Base-by-base conservation (phyloP, 1,140 invertebrate genomes). In the Heliconius hewitsoni region DNA sequence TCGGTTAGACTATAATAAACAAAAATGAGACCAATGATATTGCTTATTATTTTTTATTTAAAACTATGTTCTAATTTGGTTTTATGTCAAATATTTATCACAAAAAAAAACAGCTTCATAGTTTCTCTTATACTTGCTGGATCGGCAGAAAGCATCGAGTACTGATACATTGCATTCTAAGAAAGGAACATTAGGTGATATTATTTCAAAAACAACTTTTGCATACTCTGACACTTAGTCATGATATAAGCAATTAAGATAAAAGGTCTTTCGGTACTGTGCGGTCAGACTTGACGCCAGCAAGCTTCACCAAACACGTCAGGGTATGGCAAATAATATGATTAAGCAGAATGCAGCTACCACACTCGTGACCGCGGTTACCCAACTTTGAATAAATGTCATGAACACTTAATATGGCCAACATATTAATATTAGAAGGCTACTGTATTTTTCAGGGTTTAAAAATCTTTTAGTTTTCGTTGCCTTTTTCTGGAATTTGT, bases 1-100 rank as follows among this genome's bases (percentile, higher is more conserved):
- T 95, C 96, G 94, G 95, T 96, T 96, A 83, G 96, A 96, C 96
- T 96, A 95, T 84, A 94, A 91, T 83, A 85, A 82, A 86, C 84
- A 91, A 84, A 84, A 66, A 66, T 66, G 19, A 16, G 9, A 66
- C 30, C 19, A 66, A 66, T 27, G 3, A 27, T 66, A 27, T 1
- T 5, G 30, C 16, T 66, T 27, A 66, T 27, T n/a, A 66, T 8
- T 3, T 30, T 13, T 66, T 3, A 13, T 66, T 8, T 1, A 30
- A 66, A 16, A 11, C 1, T 1, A 30, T 66, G 23, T 8, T 57
- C 55, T 66, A 66, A 66, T 23, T 27, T 30, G 9, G n/a, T 57
- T 23, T 57, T n/a, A 55, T 55, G 18, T 55, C 16, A 55, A 55
- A 19, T 55, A 55, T 19, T 19, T 55, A 55, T n/a, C 1, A 18